A percentile compares a stretch with the other conserved stretches of the same genome.
Evolutionary conservation across 1,140 invertebrate species (phyloP).

Genomic region (Xylocopa sonorina): DNA sequence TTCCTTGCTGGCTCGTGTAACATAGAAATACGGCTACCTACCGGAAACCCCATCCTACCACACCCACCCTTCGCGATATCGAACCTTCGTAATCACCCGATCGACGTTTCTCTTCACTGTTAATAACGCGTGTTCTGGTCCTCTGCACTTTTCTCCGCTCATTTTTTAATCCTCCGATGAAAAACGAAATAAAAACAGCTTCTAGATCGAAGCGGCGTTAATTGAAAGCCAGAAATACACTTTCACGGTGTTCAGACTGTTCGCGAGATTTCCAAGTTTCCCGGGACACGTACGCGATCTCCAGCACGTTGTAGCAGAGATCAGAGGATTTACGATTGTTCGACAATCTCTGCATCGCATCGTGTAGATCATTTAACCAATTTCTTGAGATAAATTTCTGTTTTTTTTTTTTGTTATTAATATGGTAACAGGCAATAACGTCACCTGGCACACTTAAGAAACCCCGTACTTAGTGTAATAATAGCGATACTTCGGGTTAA

Average conservation of each 20-base stretch:
- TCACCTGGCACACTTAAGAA: too few species aligned
- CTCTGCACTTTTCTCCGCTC: neutral
- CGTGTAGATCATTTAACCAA: too few species aligned
- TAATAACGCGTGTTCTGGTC: neutral
- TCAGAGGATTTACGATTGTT: slow-evolving; percentile 22
- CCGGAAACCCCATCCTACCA: neutral
- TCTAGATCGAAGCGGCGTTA: too few species aligned
- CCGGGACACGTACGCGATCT: neutral
- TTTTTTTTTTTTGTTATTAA: too few species aligned
- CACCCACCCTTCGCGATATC: too few species aligned
- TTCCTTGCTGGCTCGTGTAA: neutral
- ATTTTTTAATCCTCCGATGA: neutral
- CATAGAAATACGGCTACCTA: neutral
- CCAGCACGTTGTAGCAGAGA: neutral
- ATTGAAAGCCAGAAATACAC: slow-evolving; percentile 13
- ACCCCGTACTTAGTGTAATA: too few species aligned
- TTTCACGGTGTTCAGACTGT: neutral
- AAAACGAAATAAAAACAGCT: neutral
- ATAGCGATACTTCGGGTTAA: too few species aligned
- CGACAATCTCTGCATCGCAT: too few species aligned
- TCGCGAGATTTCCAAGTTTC: neutral
- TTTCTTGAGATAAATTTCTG: too few species aligned
- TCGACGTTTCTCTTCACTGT: neutral
- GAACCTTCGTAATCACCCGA: slow-evolving; percentile 2
- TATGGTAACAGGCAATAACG: too few species aligned